phyloP scores from a whole-genome alignment of 2,113 vertebrate genomes.

The Climacteris rufus region DNA sequence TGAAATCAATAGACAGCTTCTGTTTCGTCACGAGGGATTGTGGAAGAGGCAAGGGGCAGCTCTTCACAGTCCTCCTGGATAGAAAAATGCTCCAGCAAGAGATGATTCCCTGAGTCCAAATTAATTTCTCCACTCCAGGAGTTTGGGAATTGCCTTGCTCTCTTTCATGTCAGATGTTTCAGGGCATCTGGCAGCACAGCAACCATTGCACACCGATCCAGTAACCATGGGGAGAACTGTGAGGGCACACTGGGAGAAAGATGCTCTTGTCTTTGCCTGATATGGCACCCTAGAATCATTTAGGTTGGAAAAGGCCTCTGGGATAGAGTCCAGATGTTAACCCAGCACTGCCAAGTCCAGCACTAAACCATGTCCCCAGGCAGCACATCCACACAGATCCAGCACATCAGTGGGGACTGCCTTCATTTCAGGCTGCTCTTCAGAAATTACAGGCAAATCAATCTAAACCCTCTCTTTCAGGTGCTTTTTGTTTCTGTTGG shows the following conservation, averaged over 20 bases:
- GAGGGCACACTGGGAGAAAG: background rate
- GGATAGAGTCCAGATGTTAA: accelerated
- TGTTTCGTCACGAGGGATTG: background rate
- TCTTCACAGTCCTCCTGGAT: background rate
- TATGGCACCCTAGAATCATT: background rate
- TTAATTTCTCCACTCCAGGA: background rate
- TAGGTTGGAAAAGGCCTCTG: background rate
- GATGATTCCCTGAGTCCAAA: background rate
- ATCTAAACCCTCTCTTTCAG: background rate
- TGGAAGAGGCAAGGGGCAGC: background rate
- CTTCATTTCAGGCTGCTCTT: background rate
- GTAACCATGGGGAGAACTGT: accelerated
- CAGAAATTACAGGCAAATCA: background rate
- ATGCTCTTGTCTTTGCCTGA: background rate
- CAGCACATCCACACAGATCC: background rate
- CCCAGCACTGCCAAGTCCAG: background rate
- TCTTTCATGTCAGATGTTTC: background rate
- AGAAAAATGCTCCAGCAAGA: background rate
- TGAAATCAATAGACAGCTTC: background rate
- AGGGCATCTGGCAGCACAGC: background rate
- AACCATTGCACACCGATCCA: too few species aligned
- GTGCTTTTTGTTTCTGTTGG: background rate
- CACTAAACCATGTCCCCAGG: background rate
- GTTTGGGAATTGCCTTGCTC: background rate
- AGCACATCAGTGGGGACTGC: accelerated